phyloP scores from a whole-genome alignment of 2,888 invertebrate genomes.

The Netelia inedita region DNA sequence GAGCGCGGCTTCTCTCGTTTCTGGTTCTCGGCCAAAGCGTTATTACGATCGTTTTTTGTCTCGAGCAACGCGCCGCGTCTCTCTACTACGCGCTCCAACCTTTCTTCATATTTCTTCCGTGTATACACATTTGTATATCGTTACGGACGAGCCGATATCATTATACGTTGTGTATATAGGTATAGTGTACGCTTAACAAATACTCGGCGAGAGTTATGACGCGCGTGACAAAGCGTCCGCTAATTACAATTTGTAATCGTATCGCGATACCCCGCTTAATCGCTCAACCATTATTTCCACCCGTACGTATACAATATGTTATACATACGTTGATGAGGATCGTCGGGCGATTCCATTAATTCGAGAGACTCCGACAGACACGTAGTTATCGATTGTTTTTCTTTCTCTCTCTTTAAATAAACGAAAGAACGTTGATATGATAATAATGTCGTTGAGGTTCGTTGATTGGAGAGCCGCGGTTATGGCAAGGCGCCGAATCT shows the following conservation, averaged over 20 bases:
- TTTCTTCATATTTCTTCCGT: neutral
- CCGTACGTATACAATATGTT: neutral
- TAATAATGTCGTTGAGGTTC: no score
- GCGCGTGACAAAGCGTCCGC: neutral
- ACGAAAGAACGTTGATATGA: neutral
- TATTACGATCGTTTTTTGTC: neutral
- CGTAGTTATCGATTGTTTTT: neutral
- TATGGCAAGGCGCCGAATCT: slow-evolving; percentile 54
- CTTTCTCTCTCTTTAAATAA: neutral
- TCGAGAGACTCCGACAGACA: neutral
- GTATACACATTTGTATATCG: no score
- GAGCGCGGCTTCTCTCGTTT: neutral
- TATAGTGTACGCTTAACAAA: no score
- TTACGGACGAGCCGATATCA: no score
- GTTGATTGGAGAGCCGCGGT: neutral
- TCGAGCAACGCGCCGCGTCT: neutral
- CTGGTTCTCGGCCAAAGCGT: neutral
- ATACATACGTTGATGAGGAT: neutral
- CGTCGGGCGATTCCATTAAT: neutral
- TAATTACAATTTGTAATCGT: neutral
- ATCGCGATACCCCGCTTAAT: neutral
- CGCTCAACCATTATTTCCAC: neutral
- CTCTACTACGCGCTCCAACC: neutral
- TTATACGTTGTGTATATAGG: no score
- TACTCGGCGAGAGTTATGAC: no score